phyloP scores from a whole-genome alignment of 2,113 vertebrate genomes.

The Fukomys damarensis region DNA sequence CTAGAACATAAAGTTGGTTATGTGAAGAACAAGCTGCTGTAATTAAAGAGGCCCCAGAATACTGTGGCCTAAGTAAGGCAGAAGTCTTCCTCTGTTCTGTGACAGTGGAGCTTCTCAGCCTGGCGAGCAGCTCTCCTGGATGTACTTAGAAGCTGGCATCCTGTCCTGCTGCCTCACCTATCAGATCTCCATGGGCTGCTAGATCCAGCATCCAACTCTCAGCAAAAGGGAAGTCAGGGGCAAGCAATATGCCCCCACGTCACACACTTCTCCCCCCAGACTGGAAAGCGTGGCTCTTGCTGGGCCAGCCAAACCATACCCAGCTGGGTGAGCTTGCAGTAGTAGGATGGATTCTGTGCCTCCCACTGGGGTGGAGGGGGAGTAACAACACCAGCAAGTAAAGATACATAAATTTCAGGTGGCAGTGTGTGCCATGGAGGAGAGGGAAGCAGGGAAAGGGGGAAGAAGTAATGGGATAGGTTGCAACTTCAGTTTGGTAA shows the following conservation, averaged over 20 bases:
- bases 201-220: background rate
- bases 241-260: background rate
- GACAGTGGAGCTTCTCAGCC: too few relatives aligned
- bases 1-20: too few relatives aligned
- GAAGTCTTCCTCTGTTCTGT: background rate
- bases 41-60: background rate
- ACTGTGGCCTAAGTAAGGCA: too few relatives aligned
- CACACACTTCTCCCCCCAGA: background rate
- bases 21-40: background rate
- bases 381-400: background rate
- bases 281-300: background rate
- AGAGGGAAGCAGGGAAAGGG: background rate
- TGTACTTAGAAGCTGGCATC: background rate
- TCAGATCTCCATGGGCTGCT: background rate
- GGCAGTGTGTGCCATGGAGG: background rate
- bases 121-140: background rate
- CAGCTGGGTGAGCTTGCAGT: too few relatives aligned
- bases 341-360: accelerated
- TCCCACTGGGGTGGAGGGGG: background rate
- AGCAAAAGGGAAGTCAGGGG: background rate
- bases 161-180: background rate
- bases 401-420: background rate
- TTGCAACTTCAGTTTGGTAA: background rate
- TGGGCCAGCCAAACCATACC: background rate
- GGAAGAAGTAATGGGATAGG: background rate